These are phyloP conservation scores for Diceros bicornis DNA, from an alignment of 2,797 vertebrate species.

Conservation along the genomic window DNA sequence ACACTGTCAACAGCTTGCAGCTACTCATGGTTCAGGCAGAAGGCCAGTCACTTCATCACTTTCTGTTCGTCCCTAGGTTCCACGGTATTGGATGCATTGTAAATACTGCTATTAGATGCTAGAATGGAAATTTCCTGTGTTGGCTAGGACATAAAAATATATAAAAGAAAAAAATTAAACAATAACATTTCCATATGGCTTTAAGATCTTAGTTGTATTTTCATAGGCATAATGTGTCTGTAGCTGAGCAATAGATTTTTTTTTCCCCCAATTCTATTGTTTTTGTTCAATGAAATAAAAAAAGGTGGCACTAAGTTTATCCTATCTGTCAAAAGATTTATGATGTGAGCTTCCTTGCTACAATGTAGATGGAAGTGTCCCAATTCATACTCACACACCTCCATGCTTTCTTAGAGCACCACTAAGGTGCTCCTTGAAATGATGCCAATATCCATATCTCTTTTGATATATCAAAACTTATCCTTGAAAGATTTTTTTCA, in stretches of 20 bases:
- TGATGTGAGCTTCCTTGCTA: neutral
- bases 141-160: conserved; percentile 53
- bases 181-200: conserved; percentile 66
- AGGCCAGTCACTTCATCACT: neutral
- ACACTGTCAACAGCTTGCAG: neutral
- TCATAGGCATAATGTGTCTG: conserved; percentile 27
- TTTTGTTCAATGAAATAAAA: conserved; percentile 60
- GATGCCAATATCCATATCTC: neutral
- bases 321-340: conserved; percentile 44
- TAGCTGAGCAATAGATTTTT: conserved; percentile 26
- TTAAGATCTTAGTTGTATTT: conserved; percentile 54
- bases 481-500: conserved; percentile 9
- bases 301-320: neutral
- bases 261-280: neutral
- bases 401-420: neutral
- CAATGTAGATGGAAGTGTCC: neutral
- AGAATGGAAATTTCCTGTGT: conserved; percentile 70
- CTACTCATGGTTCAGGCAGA: neutral
- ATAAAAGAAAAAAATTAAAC: conserved; percentile 51
- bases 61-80: neutral
- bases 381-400: neutral
- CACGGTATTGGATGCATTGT: neutral
- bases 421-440: neutral
- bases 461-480: neutral
- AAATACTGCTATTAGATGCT: conserved; percentile 52